These are phyloP conservation scores for Enteromius treurensis DNA, from an alignment of 2,797 vertebrate species.

Conservation along the genomic window DNA sequence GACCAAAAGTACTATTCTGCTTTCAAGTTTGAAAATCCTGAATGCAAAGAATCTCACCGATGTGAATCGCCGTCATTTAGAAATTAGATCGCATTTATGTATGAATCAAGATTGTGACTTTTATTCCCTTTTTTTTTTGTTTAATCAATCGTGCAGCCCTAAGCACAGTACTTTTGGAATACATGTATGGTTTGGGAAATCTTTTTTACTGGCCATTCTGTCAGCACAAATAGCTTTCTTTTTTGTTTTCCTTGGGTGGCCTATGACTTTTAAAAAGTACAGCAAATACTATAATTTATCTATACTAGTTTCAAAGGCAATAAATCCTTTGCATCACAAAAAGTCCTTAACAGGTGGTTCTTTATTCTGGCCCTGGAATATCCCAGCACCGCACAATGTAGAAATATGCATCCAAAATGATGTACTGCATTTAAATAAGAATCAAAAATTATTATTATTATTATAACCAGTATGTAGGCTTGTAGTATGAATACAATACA, in stretches of 20 bases:
- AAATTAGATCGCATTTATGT: too few species aligned
- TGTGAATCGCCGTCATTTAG: too few species aligned
- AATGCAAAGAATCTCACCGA: too few species aligned
- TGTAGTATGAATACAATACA: neutral
- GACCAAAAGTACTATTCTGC: neutral
- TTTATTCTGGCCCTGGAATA: neutral
- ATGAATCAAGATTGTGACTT: too few species aligned
- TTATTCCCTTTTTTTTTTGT: too few species aligned
- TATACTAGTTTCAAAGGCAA: neutral
- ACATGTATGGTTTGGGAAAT: neutral
- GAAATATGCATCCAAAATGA: neutral
- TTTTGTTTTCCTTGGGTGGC: constrained; percentile 13
- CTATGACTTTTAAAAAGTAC: neutral
- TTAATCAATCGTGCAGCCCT: neutral
- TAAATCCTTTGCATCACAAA: constrained; percentile 3
- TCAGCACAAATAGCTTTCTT: neutral
- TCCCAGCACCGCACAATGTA: constrained; percentile 22
- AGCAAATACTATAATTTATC: neutral
- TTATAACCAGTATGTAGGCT: too few species aligned
- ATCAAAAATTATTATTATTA: neutral
- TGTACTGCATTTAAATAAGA: neutral
- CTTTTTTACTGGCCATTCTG: neutral
- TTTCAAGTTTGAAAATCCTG: neutral
- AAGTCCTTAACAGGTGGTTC: neutral
- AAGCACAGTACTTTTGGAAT: neutral